Evolutionary conservation across 2,797 vertebrate genomes (phyloP).

Genomic region (Spinus pinus): DNA sequence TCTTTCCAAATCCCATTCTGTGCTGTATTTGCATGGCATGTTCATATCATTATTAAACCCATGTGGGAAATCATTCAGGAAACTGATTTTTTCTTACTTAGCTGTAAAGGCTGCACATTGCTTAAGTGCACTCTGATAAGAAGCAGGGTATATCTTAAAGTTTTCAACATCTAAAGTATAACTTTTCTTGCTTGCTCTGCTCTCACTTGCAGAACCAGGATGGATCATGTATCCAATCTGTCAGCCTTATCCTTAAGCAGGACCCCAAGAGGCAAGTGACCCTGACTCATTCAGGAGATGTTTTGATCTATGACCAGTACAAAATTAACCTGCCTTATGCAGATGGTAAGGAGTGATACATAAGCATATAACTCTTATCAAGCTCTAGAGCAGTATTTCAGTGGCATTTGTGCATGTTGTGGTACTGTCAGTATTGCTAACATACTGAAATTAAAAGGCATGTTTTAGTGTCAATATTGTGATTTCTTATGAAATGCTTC

Average conservation of each 20-base stretch:
- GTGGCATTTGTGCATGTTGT: not conserved
- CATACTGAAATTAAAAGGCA: not conserved
- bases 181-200: not conserved
- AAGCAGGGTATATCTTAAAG: not conserved
- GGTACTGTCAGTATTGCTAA: not conserved
- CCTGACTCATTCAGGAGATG: conserved; percentile 88
- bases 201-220: conserved; percentile 86
- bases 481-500: not conserved
- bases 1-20: not conserved
- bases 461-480: not conserved
- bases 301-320: conserved; percentile 91
- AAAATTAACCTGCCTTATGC: conserved; percentile 90
- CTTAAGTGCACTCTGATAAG: not conserved
- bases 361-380: not conserved
- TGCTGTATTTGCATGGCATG: not conserved
- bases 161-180: not conserved
- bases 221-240: conserved; percentile 91
- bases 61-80: not conserved
- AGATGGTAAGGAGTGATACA: conserved; percentile 82
- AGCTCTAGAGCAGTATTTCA: not conserved
- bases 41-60: not conserved
- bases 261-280: conserved; percentile 92
- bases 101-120: not conserved
- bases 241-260: conserved; percentile 88
- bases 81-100: not conserved